Evolutionary conservation across 2,888 invertebrate species (phyloP).

Genomic region (Schizaphis graminum): DNA sequence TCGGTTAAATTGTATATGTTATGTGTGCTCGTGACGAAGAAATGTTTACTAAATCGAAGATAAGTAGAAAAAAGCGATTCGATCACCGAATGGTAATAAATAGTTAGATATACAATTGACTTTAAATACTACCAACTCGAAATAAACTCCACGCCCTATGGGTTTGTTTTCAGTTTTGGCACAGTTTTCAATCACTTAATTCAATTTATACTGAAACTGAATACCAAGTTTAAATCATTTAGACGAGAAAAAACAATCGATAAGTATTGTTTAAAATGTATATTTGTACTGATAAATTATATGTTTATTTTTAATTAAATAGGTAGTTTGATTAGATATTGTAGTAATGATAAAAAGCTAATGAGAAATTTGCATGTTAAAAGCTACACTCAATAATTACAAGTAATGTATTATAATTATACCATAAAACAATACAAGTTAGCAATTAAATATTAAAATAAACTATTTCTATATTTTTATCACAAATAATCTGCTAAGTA

Average conservation of each 20-base stretch:
- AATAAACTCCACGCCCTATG: not conserved
- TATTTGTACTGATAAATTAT: not conserved
- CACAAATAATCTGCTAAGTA: not conserved
- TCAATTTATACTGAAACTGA: slow-evolving; percentile 20
- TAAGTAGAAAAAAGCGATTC: slow-evolving; percentile 25
- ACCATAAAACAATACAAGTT: not conserved
- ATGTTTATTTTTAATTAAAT: slow-evolving; percentile 9
- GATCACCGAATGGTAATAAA: slow-evolving; percentile 28
- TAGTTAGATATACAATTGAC: not conserved
- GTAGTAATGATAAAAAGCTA: not conserved
- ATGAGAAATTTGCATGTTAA: slow-evolving; percentile 28
- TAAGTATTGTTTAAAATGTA: not conserved
- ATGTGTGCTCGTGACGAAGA: slow-evolving; percentile 4
- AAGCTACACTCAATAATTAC: not conserved
- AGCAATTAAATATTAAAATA: not conserved
- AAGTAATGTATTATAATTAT: not conserved
- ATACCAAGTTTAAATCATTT: not conserved
- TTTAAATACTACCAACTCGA: not conserved
- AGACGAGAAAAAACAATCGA: not conserved
- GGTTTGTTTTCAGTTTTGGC: slow-evolving; percentile 20
- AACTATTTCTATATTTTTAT: slow-evolving; percentile 3
- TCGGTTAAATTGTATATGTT: slow-evolving; percentile 11
- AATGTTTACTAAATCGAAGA: slow-evolving; percentile 38
- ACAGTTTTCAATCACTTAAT: slow-evolving; percentile 9
- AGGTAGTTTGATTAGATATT: not conserved